Conservation (phyloP, 1,140 invertebrate species). For the Neocloeon triangulifer region DNA sequence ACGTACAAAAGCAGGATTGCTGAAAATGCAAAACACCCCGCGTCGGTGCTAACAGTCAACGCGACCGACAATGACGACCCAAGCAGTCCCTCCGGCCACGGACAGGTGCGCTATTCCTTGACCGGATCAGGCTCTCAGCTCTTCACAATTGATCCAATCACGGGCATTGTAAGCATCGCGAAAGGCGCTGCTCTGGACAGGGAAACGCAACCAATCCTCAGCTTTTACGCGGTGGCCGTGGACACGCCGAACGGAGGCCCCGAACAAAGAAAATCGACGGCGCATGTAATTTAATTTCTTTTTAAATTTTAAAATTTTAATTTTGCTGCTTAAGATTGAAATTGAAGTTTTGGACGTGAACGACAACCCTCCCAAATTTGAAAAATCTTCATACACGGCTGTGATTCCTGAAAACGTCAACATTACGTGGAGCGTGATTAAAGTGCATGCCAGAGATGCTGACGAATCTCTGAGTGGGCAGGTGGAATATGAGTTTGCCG, state of each 20-base stretch:
- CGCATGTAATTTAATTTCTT: slow-evolving; percentile 6
- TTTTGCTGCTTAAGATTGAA: slow-evolving; percentile 20
- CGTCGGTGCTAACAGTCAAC: slow-evolving; percentile 38
- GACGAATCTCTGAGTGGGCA: slow-evolving; percentile 9
- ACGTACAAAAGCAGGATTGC: slow-evolving; percentile 41
- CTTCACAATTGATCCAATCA: slow-evolving; percentile 41
- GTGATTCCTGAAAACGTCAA: slow-evolving; percentile 19
- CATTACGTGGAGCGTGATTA: slow-evolving; percentile 12
- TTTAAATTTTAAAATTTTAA: background rate
- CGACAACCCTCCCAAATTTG: slow-evolving; percentile 59
- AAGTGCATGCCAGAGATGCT: slow-evolving; percentile 25
- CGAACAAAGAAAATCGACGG: slow-evolving; percentile 33
- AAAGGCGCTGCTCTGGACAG: slow-evolving; percentile 44
- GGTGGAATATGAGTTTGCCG: slow-evolving; percentile 5
- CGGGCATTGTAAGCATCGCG: slow-evolving; percentile 39
- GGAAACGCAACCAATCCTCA: slow-evolving; percentile 42
- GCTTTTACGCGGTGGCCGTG: slow-evolving; percentile 42
- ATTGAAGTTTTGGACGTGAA: slow-evolving; percentile 61
- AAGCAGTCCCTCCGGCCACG: slow-evolving; percentile 34
- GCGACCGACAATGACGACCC: slow-evolving; percentile 47
- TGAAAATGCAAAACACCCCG: slow-evolving; percentile 42
- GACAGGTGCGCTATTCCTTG: slow-evolving; percentile 39
- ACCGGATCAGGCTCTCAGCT: slow-evolving; percentile 44
- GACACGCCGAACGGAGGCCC: slow-evolving; percentile 42
- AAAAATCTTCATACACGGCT: too few relatives aligned